Evolutionary conservation across 2,113 vertebrate genomes (phyloP), one percentile per base, ranked within the genome.

Genomic region (Catharus minimus): DNA sequence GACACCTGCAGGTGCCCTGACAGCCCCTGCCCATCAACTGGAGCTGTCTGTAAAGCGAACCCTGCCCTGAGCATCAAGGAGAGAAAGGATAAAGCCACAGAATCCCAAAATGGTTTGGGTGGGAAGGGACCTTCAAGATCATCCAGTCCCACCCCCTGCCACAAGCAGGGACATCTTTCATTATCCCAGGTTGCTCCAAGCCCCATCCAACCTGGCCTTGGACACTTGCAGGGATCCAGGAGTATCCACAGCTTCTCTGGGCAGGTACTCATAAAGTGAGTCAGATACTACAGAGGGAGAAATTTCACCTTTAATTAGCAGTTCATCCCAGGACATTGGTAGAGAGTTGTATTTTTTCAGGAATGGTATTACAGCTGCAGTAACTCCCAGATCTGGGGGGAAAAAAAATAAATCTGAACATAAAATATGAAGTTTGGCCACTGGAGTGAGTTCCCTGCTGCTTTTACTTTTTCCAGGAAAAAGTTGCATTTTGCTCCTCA

Each of bases 161-260:
- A 21, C 7, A 15, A 0, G 38, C 44, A 44, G 23, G 13, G 53
- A 46, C 13, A 11, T 0, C 13, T 74, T 26, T 0, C 39, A 26
- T 20, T 6, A 3, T 1, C 20, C 28, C 68, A 60, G 20, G 6
- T 1, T 88, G n/a, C 28, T 53, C 53, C 46, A 66, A 52, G 20
- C 2, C 28, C 15, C 0, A 0, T n/a, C 50, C 15, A 81, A 0
- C 9, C 23, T 33, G 52, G 11, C 11, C 46, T 57, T 19, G 68
- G 3, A 33, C 24, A 15, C 5, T 60, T 30, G 23, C 24, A 81
- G n/a, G 28, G 13, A 66, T 67, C 30, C 62, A 65, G 39, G 28
- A 11, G 9, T 36, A 36, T 36, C 22, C 39, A 74, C 60, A 46
- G 23, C 7, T 52, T 46, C 68, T 58, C 38, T 52, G 18, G 0